Base-by-base conservation (phyloP, 37 sponge, comb jelly and placozoan species). In the Dysidea cf. avara region DNA sequence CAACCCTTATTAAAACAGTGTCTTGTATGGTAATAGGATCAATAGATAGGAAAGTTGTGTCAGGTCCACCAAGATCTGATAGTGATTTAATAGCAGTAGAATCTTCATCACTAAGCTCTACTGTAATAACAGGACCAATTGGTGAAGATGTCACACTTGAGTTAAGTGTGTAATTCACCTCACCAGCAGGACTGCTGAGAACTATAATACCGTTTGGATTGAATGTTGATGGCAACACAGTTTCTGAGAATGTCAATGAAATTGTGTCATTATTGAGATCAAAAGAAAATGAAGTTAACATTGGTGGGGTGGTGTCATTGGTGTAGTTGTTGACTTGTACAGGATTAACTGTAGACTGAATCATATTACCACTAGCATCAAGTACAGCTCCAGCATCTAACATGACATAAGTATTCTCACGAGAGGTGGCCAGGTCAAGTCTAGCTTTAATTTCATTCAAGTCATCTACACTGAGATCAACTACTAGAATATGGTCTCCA, bases 171-270 rank as follows among this genome's bases (percentile, higher is more conserved):
- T 84, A 76, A 16, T 56, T 64, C 1, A 68, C 57, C 1, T 26
- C 78, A 50, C 32, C 53, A 25, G 62, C 24, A 20, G 31, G 53
- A 31, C 43, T 54, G 34, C 24, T 66, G 2, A 55, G 62, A 2
- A 94, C 50, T 36, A 81, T 77, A 32, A 95, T 78, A 17, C 39
- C 75, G 22, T 71, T 67, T 1, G 74, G 39, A 53, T 87, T 87
- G 32, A 95, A 81, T 26, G 61, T 51, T n/a, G 69, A 65, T 13
- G 86, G 32, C 2, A 81, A 74, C 20, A 95, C 83, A 72, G 96
- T 87, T 48, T 95, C 96, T 33, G 86, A 78, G 71, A 95, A 95
- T 1, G 82, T 80, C 12, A 95, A 62, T 24, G 83, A 52, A 25
- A 95, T 50, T 22, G 71, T 84, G 66, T 90, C 61, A 43, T 65